A percentile compares a stretch with the other conserved stretches of the same genome.
Evolutionary conservation across 2,888 invertebrate genomes (phyloP).

Genomic region (Synergus itoensis): DNA sequence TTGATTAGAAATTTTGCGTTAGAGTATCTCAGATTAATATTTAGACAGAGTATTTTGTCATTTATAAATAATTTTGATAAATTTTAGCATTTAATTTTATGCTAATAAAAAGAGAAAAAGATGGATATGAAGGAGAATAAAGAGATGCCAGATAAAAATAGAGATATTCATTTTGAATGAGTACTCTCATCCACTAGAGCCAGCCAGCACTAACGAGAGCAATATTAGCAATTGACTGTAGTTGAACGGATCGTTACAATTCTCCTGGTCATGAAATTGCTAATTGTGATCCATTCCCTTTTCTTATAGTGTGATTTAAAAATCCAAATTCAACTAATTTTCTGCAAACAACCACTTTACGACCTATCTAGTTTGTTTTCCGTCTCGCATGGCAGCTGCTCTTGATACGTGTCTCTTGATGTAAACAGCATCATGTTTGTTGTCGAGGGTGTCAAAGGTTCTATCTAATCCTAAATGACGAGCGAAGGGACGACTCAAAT

Average conservation of each 20-base stretch:
- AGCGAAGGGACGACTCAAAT: not conserved
- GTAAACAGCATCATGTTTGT: slow-evolving; percentile 33
- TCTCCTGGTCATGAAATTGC: not conserved
- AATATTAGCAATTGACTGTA: slow-evolving; percentile 68
- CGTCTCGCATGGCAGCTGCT: slow-evolving; percentile 17
- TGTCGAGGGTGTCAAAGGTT: slow-evolving; percentile 23
- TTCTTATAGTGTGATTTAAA: not conserved
- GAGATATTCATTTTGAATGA: slow-evolving; percentile 60
- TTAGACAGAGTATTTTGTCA: not conserved
- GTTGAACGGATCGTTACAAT: slow-evolving; percentile 41
- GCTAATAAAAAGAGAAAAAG: too few relatives aligned
- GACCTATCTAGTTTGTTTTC: slow-evolving; percentile 8
- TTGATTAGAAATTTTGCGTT: slow-evolving; percentile 14
- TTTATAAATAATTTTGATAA: not conserved
- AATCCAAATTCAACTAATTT: slow-evolving; percentile 54
- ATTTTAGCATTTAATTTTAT: not conserved
- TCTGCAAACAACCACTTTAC: slow-evolving; percentile 56
- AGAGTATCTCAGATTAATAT: not conserved
- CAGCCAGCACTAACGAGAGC: slow-evolving; percentile 59
- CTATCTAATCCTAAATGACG: slow-evolving; percentile 11
- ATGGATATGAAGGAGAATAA: not conserved
- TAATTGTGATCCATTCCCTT: not conserved
- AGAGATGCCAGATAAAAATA: slow-evolving; percentile 10
- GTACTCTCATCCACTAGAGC: slow-evolving; percentile 56
- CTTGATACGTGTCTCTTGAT: slow-evolving; percentile 31